Base-by-base conservation (phyloP, 2,888 invertebrate genomes). In the Osmoderma eremita region DNA sequence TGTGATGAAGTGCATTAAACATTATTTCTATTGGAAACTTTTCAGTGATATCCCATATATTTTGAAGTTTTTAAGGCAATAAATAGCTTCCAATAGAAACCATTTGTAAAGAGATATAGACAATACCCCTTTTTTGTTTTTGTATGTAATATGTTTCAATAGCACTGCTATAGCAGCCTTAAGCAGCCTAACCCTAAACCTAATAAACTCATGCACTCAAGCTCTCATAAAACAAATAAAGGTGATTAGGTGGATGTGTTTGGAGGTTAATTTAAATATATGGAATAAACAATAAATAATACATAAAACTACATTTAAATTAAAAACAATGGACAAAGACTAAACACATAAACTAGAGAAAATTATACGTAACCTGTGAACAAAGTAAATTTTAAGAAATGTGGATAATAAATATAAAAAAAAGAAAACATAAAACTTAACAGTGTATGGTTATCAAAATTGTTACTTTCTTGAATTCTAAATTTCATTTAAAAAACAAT, bases 121-220 rank as follows among this genome's bases (percentile, higher is more conserved):
- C 15, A 50, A n/a, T 2, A 38, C 53, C n/a, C 10, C 24, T 51
- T 22, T 24, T 56, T 39, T 41, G 10, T 15, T 12, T 61, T 36
- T 45, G 17, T 20, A 15, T 58, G 42, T 13, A 42, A 30, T 1
- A 22, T 20, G 45, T 61, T 45, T 13, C 15, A 30, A 30, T 17
- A 61, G 45, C 58, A 64, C 63, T 48, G 61, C 62, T 42, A 68
- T 63, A 71, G 72, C 72, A 73, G 71, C 67, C 68, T 72, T 70
- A 70, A 71, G 74, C 75, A 76, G n/a, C n/a, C n/a, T 75, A 75
- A 71, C 79, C 80, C 78, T 80, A 78, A 74, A 79, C 80, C 80
- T 80, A 80, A 75, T 71, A 78, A 30, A 77, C 77, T 78, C 81
- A 79, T 80, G 80, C 81, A 76, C 78, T 77, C 80, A 80, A 48